These are phyloP conservation scores for Holcopasites calliopsidis DNA, from an alignment of 1,140 invertebrate species.

Conservation along the genomic window DNA sequence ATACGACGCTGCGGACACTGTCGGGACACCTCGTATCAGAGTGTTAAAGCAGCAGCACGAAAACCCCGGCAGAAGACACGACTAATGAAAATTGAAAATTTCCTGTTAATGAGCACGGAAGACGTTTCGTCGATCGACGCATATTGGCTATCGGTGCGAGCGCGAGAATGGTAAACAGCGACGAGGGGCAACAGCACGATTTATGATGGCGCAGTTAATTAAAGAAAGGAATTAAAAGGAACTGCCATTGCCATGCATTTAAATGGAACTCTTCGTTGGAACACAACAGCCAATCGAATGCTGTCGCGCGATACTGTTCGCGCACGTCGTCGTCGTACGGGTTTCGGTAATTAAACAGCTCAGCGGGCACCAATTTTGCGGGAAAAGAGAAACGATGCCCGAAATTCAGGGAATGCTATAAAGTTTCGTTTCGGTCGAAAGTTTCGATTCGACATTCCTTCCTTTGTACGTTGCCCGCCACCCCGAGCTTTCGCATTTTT, in stretches of 20 bases:
- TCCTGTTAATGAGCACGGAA: slow-evolving; percentile 19
- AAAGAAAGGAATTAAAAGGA: background rate
- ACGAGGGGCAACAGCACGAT: background rate
- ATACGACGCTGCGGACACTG: slow-evolving; percentile 4
- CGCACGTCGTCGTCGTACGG: background rate
- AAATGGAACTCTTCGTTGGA: background rate
- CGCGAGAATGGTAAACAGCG: background rate
- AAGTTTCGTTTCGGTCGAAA: slow-evolving; percentile 8
- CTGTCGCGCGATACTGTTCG: background rate
- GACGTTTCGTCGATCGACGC: slow-evolving; percentile 15
- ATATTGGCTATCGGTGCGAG: background rate
- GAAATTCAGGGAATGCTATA: slow-evolving; percentile 20
- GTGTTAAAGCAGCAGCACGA: slow-evolving; percentile 10
- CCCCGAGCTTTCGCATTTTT: slow-evolving; percentile 10
- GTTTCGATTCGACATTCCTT: slow-evolving; percentile 27
- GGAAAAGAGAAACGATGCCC: background rate
- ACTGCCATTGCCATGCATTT: background rate
- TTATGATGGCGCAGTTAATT: background rate
- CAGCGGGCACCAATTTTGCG: slow-evolving; percentile 26
- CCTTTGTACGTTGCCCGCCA: slow-evolving; percentile 2
- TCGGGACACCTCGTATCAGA: background rate
- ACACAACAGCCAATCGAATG: too few species aligned
- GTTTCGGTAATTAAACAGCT: slow-evolving; percentile 34
- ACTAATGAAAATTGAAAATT: slow-evolving; percentile 30
- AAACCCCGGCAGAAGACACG: background rate